Evolutionary conservation across 2,113 vertebrate species (phyloP).

Genomic region (Ochotona curzoniae): DNA sequence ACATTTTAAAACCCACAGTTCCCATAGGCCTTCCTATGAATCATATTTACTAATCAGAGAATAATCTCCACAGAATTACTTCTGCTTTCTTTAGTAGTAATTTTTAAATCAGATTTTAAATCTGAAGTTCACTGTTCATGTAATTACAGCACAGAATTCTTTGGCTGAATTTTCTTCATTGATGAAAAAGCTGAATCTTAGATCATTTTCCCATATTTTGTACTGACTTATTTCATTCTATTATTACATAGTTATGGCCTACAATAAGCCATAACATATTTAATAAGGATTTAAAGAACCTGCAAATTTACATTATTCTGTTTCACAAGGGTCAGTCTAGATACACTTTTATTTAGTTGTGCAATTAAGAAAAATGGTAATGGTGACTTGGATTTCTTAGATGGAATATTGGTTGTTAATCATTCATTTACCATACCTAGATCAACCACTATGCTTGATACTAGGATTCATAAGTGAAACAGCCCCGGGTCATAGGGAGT

Average conservation of each 20-base stretch:
- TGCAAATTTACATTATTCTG: constrained; percentile 65
- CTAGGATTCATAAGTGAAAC: background rate
- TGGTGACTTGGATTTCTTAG: background rate
- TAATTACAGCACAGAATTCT: constrained; percentile 75
- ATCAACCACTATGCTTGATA: background rate
- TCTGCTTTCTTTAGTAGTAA: constrained; percentile 51
- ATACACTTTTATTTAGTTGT: background rate
- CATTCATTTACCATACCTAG: background rate
- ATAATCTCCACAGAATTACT: constrained; percentile 53
- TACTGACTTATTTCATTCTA: constrained; percentile 71
- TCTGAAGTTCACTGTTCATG: constrained; percentile 62
- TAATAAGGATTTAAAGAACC: background rate
- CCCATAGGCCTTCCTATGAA: constrained; percentile 31
- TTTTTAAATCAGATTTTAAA: constrained; percentile 69
- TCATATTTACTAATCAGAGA: constrained; percentile 52
- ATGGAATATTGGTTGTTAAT: background rate
- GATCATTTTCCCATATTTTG: constrained; percentile 66
- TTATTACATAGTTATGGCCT: constrained; percentile 28
- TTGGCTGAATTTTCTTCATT: constrained; percentile 81
- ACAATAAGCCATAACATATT: constrained; percentile 24
- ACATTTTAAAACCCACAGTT: constrained; percentile 47
- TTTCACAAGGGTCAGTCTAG: background rate
- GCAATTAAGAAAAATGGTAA: background rate
- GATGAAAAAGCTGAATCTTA: constrained; percentile 67
- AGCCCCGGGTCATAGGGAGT: background rate